These are phyloP conservation scores for Orycteropus afer DNA, from an alignment of 2,113 vertebrate species.

Conservation along the genomic window DNA sequence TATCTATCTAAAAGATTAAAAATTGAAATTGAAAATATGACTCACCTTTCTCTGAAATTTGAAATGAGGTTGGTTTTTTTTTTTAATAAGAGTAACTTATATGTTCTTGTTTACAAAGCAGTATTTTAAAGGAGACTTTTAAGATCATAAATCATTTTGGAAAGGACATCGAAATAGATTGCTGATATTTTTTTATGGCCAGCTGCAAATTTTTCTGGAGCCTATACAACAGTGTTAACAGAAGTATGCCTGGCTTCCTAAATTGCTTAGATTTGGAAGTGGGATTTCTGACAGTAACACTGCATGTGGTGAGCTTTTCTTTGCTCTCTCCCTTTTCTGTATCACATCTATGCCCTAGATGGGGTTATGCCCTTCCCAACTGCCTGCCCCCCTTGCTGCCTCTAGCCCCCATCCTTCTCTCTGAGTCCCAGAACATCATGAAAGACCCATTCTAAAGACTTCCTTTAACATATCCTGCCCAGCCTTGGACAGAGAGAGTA, in stretches of 20 bases:
- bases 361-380: not conserved
- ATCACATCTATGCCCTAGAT: not conserved
- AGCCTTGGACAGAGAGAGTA: constrained; percentile 50
- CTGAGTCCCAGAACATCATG: constrained; percentile 37
- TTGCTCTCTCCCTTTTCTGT: constrained; percentile 30
- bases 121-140: constrained; percentile 19
- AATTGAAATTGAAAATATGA: not conserved
- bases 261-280: constrained; percentile 12
- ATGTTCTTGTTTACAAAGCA: not conserved
- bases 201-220: constrained; percentile 23
- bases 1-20: not conserved
- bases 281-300: constrained; percentile 25
- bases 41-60: not conserved
- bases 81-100: not conserved
- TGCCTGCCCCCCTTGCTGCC: not conserved
- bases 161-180: not conserved
- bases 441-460: constrained; percentile 67
- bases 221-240: not conserved
- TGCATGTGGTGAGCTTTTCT: constrained; percentile 35
- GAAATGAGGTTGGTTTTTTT: constrained; percentile 14
- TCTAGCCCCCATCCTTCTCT: constrained; percentile 49
- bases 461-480: not conserved
- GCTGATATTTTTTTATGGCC: not conserved
- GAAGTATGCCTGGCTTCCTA: not conserved
- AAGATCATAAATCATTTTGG: not conserved